phyloP scores from a whole-genome alignment of 2,888 invertebrate genomes.

The Periphyllus acericola region DNA sequence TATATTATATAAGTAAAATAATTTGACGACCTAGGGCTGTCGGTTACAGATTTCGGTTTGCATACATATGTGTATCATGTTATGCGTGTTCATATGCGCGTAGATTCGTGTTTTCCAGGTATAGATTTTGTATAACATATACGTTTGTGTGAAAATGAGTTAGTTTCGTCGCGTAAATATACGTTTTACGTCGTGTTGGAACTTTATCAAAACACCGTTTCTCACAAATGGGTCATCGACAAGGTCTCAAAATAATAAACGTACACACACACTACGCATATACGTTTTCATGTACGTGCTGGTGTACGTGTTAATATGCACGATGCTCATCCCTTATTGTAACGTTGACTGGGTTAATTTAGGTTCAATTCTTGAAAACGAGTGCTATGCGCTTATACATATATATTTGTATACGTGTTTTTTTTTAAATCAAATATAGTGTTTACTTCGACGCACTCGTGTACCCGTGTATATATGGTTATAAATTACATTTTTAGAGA shows the following conservation, averaged over 20 bases:
- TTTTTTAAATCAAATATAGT: no score
- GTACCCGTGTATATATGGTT: no score
- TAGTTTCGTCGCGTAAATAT: slow-evolving; percentile 28
- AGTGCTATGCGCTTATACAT: neutral
- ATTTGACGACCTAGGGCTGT: neutral
- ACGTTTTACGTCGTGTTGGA: slow-evolving; percentile 9
- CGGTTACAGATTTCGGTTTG: neutral
- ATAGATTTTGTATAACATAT: neutral
- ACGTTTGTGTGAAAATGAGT: neutral
- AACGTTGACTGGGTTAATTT: neutral
- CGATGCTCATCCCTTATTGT: neutral
- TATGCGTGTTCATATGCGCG: neutral
- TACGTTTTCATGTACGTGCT: neutral
- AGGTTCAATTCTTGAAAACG: neutral
- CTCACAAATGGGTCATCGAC: slow-evolving; percentile 10
- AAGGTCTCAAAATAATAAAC: neutral
- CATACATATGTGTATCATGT: neutral
- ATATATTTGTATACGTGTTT: neutral
- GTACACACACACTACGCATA: neutral
- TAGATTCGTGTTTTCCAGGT: neutral
- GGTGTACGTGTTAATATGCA: neutral
- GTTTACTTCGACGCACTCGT: no score
- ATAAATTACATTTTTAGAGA: no score
- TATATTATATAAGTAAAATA: neutral
- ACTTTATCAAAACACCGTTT: slow-evolving; percentile 24